A percentile compares a stretch with the other conserved stretches of the same genome.
Conservation (phyloP, 1,140 invertebrate genomes). For the Vanessa atalanta region DNA sequence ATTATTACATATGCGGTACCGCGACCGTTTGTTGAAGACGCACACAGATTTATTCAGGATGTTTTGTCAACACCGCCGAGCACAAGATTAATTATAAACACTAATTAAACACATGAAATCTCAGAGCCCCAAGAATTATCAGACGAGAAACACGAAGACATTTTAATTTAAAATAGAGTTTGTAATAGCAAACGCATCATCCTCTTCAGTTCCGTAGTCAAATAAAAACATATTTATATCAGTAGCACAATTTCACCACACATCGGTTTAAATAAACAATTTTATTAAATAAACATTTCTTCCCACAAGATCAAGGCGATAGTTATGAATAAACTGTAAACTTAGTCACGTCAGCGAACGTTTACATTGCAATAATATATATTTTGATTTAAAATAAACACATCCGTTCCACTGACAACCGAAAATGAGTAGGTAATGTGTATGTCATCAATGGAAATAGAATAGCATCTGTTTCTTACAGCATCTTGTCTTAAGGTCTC, state of each 20-base stretch:
- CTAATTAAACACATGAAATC: too few species aligned
- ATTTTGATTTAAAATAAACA: conserved; percentile 3
- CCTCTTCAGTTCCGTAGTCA: too few species aligned
- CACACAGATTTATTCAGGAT: too few species aligned
- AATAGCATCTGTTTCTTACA: neutral
- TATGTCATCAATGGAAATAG: neutral
- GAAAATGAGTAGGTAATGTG: neutral
- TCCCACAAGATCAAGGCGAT: conserved; percentile 1
- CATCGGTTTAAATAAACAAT: neutral
- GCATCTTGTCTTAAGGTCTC: neutral
- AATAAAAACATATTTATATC: too few species aligned
- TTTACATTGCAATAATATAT: conserved; percentile 6
- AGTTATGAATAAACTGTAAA: neutral
- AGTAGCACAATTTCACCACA: neutral
- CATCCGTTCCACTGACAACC: neutral
- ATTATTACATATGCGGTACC: too few species aligned
- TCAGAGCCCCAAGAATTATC: too few species aligned
- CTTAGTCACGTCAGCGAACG: neutral
- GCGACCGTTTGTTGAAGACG: too few species aligned
- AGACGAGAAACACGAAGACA: too few species aligned
- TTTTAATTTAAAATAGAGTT: too few species aligned
- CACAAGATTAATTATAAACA: too few species aligned
- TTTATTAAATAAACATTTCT: neutral
- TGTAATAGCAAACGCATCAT: too few species aligned
- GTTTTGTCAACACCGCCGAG: too few species aligned